Conservation (phyloP, 2,113 vertebrate species). For the cat (Felis catus) region F.catus_Fca126_mat1.0 CM031414.1:41348001-41348500, state of each 20-base stretch:
- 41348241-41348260: not conserved
- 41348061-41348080: not conserved
- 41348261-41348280: not conserved
- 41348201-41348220: not conserved
- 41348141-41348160: not conserved
- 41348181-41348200: not conserved
- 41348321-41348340: not conserved
- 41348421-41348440: not conserved
- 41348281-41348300: not conserved
- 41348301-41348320: not conserved
- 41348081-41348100: not conserved
- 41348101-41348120: not conserved
- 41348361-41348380: not conserved
- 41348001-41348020: not conserved
- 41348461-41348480: not conserved
- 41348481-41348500: not conserved
- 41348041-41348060: conserved; percentile 28
- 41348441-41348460: not conserved
- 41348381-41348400: not conserved
- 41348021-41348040: not conserved
- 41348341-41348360: not conserved
- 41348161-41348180: not conserved
- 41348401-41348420: not conserved
- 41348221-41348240: not conserved
- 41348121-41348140: not conserved